phyloP scores from a whole-genome alignment of 1,140 invertebrate genomes.

The Drosophila serrata region DNA sequence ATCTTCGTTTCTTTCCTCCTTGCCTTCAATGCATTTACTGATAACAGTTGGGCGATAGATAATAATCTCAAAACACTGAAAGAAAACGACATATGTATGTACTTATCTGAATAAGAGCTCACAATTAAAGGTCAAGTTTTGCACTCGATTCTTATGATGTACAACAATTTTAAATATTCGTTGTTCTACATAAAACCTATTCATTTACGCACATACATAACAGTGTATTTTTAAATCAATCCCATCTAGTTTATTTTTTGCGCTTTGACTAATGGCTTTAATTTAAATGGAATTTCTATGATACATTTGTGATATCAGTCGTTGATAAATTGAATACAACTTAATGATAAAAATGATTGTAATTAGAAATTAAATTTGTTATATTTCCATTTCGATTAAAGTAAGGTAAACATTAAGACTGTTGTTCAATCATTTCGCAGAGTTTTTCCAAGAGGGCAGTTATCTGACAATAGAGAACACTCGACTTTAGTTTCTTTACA shows the following conservation, averaged over 20 bases:
- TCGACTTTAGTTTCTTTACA: not conserved
- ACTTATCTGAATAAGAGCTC: not conserved
- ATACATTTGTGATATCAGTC: not conserved
- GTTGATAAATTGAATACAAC: not conserved
- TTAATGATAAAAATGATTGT: not conserved
- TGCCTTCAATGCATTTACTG: conserved; percentile 34
- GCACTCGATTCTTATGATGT: not conserved
- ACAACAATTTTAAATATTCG: not conserved
- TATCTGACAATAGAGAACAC: not conserved
- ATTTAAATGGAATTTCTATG: not conserved
- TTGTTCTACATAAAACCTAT: not conserved
- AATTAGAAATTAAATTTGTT: not conserved
- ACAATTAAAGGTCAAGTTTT: not conserved
- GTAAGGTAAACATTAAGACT: too few species aligned
- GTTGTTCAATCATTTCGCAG: not conserved
- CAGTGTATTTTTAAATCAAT: not conserved
- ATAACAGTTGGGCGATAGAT: conserved; percentile 46
- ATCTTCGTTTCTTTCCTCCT: conserved; percentile 37
- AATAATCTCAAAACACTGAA: conserved; percentile 30
- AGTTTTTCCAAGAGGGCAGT: not conserved
- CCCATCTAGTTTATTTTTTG: not conserved
- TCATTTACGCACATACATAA: not conserved
- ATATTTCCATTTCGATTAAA: not conserved
- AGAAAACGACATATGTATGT: not conserved
- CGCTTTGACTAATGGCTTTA: not conserved